Evolutionary conservation across 2,888 invertebrate species (phyloP), one percentile per base, ranked within the genome.

Genomic region (Brachypalpus laphriformis): DNA sequence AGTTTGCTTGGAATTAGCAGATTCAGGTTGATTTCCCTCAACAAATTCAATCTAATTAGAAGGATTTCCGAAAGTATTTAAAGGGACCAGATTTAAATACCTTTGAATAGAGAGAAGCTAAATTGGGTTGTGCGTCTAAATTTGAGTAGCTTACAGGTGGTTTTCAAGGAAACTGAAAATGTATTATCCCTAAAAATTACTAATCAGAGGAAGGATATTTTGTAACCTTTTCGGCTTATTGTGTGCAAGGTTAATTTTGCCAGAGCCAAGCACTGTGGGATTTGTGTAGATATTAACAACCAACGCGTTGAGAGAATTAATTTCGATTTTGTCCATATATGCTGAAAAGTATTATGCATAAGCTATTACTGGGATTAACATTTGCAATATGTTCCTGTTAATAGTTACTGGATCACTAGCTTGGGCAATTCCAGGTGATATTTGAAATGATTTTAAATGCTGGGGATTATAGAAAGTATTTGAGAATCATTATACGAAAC

Each of bases 21-120:
- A 6, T 51, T 25, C 25, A 2, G 1, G 28, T 42, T 42, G 61
- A 61, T 61, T 61, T 45, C 14, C 25, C 42, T 45, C 16, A 28
- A 45, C 61, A 28, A 61, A 42, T 42, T 28, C 25, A 61, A 28
- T 61, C 61, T 61, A 61, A 61, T 61, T 61, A 59, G n/a, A 59
- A 40, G 57, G 22, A 22, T 40, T 40, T 59, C 14, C 5, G 25
- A 25, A 18, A 18, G 20, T 20, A 11, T 59, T 59, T 22, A 40
- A n/a, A n/a, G 20, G 37, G 57, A 6, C n/a, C 20, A 22, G 37
- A n/a, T 45, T 45, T 45, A 45, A 45, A 45, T 45, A 18, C 18
- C 18, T 45, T 45, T 45, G 40, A 40, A 1, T 40, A 11, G 40
- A 14, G 40, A 14, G 40, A 40, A 14, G 14, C 14, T 40, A 40